Percentiles rank a stretch among this genome's conserved stretches.
phyloP scores from a whole-genome alignment of 1,140 invertebrate genomes.

The Octopus sinensis region DNA sequence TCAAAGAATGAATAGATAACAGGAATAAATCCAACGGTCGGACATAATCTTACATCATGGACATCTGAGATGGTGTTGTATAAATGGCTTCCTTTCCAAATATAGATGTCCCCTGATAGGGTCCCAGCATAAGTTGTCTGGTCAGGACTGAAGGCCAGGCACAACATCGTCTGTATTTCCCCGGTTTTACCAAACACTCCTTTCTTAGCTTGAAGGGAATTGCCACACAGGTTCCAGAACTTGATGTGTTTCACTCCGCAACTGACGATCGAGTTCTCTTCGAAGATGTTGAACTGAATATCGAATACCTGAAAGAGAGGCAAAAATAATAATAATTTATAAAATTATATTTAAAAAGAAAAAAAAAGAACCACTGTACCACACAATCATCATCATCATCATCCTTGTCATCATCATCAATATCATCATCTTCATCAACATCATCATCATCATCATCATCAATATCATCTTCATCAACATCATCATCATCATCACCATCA shows the following conservation, averaged over 20 bases:
- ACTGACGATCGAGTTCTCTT: constrained; percentile 51
- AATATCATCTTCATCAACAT: too few relatives aligned
- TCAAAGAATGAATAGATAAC: too few relatives aligned
- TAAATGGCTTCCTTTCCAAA: constrained; percentile 53
- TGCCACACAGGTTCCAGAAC: constrained; percentile 58
- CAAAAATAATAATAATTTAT: too few relatives aligned
- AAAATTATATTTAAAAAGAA: too few relatives aligned
- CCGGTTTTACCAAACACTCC: constrained; percentile 54
- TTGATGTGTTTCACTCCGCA: constrained; percentile 60
- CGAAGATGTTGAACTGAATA: constrained; percentile 51
- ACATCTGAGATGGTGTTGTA: constrained; percentile 44
- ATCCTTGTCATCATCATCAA: too few relatives aligned
- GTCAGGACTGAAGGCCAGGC: constrained; percentile 49
- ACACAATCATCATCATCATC: too few relatives aligned
- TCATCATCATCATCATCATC: too few relatives aligned
- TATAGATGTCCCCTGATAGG: constrained; percentile 55
- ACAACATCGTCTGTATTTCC: constrained; percentile 57
- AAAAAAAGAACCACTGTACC: too few relatives aligned
- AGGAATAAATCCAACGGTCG: too few relatives aligned
- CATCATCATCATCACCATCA: too few relatives aligned
- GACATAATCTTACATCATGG: constrained; percentile 46
- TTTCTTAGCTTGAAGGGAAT: constrained; percentile 40
- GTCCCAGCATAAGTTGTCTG: constrained; percentile 53
- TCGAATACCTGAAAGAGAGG: constrained; percentile 53
- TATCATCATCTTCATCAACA: too few relatives aligned